Evolutionary conservation across 2,113 vertebrate genomes (phyloP).

Genomic region (Phyllostomus discolor): DNA sequence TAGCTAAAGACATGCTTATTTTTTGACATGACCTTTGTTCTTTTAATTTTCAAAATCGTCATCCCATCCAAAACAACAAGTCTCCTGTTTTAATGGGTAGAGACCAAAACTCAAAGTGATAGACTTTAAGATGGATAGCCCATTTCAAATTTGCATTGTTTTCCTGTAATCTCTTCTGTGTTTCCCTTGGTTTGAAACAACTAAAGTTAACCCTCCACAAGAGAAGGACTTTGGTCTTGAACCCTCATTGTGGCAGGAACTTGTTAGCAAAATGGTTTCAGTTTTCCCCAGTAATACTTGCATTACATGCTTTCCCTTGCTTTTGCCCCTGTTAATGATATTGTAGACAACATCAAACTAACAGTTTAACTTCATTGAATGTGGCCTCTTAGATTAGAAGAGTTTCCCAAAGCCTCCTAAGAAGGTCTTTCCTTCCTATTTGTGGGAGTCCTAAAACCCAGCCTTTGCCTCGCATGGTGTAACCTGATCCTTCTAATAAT

Average conservation of each 20-base stretch:
- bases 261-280: not conserved
- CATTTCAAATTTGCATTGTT: not conserved
- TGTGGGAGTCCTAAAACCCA: conserved; percentile 31
- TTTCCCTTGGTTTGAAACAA: conserved; percentile 4
- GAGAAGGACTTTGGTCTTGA: not conserved
- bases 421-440: conserved; percentile 49
- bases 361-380: not conserved
- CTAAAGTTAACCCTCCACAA: not conserved
- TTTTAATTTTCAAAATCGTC: conserved; percentile 23
- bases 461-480: conserved; percentile 52
- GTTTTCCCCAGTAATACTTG: not conserved
- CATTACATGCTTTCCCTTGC: not conserved
- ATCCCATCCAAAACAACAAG: not conserved
- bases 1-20: not conserved
- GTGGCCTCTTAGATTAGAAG: not conserved
- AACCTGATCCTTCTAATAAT: conserved; percentile 66
- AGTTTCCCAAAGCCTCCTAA: conserved; percentile 44
- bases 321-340: not conserved
- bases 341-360: conserved; percentile 1
- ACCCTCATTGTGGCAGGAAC: not conserved
- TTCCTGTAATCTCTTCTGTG: not conserved
- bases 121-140: not conserved
- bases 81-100: not conserved
- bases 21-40: not conserved
- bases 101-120: not conserved